Base-by-base conservation (phyloP, 1,140 invertebrate species). In the Linepithema humile region DNA sequence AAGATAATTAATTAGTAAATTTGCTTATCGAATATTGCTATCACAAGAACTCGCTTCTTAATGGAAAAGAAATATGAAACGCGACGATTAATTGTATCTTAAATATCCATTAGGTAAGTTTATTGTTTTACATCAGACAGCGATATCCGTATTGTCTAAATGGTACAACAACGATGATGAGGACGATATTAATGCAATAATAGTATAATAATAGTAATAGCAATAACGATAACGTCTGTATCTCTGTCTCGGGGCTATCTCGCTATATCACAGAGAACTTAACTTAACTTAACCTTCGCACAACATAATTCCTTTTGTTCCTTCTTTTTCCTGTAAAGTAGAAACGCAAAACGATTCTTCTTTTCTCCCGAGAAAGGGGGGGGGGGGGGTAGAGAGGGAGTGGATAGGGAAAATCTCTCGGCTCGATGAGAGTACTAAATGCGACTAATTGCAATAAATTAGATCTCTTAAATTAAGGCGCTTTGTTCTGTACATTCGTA, bases 261-360 rank as follows among this genome's bases (percentile, higher is more conserved):
- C 85, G 90, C 91, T 92, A 92, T 92, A 93, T 93, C 91, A 93
- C 91, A 93, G 91, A 92, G 91, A 91, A 92, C 82, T n/a, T n/a
- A 43, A 43, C 43, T 45, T 6, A 45, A 45, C 43, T 88, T 89
- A 90, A 88, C 62, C 86, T 83, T 91, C 67, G 77, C 69, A 86
- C 38, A 62, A 87, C 53, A 57, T 55, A 82, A 40, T 50, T 53
- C 17, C 7, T 20, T n/a, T 17, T 53, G n/a, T 10, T 60, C 10
- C 6, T 15, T 48, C 35, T 59, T 32, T 60, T 43, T 77, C 78
- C 23, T 89, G 69, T 77, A 57, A 80, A 80, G 35, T 69, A 80
- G 64, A 80, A 80, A 80, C 48, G 48, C 12, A 80, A 80, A 80
- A 80, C 3, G 15, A 43, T 69, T 70, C 23, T 40, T 4, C 64